phyloP scores from a whole-genome alignment of 1,140 invertebrate genomes.

The Daktulosphaira vitifoliae region DNA sequence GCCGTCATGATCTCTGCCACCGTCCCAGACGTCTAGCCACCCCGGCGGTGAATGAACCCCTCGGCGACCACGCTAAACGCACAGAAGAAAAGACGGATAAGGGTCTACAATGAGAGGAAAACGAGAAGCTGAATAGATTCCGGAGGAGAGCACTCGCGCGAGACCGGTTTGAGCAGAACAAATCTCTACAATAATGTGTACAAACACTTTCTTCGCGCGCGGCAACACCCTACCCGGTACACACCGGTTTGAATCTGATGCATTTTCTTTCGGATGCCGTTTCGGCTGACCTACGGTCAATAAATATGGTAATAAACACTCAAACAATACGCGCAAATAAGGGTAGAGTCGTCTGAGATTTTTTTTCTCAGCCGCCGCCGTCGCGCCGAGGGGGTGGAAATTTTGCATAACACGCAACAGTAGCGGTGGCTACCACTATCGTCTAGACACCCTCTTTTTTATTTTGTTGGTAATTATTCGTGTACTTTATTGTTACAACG shows the following conservation, averaged over 20 bases:
- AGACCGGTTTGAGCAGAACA: conserved; percentile 22
- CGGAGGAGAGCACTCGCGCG: conserved; percentile 6
- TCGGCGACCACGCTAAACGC: background rate
- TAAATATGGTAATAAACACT: conserved; percentile 19
- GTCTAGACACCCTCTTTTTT: conserved; percentile 6
- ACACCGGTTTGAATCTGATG: background rate
- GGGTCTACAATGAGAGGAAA: background rate
- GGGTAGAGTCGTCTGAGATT: conserved; percentile 15
- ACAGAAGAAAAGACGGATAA: background rate
- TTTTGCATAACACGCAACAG: conserved; percentile 25
- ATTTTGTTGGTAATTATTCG: background rate
- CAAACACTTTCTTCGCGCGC: background rate
- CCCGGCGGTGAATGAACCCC: background rate
- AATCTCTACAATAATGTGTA: no score
- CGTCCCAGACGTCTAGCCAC: conserved; percentile 28
- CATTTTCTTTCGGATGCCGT: background rate
- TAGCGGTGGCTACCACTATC: background rate
- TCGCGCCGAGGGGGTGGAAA: conserved; percentile 17
- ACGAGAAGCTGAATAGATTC: no score
- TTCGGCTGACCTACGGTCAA: conserved; percentile 26
- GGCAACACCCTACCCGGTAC: background rate
- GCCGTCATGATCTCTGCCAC: background rate
- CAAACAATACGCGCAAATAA: conserved; percentile 4
- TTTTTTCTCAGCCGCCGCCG: conserved; percentile 14
- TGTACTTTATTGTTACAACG: conserved; percentile 24